phyloP scores from a whole-genome alignment of 2,797 vertebrate species.

The Parotocinclus haroldoi region DNA sequence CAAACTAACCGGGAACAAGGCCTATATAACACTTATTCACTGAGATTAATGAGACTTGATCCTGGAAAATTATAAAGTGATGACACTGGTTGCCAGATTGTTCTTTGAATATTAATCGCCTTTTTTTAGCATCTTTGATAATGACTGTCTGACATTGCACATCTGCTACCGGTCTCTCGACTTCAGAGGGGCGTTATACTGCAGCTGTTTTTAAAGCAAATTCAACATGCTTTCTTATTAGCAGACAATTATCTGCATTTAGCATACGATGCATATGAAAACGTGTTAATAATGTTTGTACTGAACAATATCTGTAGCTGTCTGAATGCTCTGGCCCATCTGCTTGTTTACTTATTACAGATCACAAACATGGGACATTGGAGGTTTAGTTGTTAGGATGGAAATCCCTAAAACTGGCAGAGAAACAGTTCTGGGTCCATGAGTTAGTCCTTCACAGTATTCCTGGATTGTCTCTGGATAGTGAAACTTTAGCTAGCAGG shows the following conservation, averaged over 20 bases:
- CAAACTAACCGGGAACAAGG: conserved; percentile 16
- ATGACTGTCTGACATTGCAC: conserved; percentile 42
- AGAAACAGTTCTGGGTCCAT: no score
- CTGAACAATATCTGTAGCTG: not conserved
- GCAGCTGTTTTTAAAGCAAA: conserved; percentile 41
- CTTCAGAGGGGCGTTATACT: conserved; percentile 31
- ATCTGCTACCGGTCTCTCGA: conserved; percentile 27
- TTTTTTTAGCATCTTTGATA: conserved; percentile 35
- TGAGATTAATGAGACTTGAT: conserved; percentile 55
- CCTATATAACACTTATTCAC: conserved; percentile 45
- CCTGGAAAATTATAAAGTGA: conserved; percentile 40
- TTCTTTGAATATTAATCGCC: conserved; percentile 45
- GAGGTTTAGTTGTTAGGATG: no score
- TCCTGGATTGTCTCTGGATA: no score
- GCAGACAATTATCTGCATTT: conserved; percentile 36
- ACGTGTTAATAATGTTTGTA: conserved; percentile 62
- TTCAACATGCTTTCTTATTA: conserved; percentile 32
- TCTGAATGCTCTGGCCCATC: not conserved
- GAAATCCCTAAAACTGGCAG: no score
- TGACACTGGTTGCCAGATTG: conserved; percentile 50
- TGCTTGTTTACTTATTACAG: not conserved
- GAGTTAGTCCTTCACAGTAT: no score
- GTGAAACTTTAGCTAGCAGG: no score
- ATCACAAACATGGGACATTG: no score
- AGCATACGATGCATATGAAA: conserved; percentile 44